Base-by-base conservation (phyloP, 2,797 vertebrate genomes). In the Gymnocypris eckloni region DNA sequence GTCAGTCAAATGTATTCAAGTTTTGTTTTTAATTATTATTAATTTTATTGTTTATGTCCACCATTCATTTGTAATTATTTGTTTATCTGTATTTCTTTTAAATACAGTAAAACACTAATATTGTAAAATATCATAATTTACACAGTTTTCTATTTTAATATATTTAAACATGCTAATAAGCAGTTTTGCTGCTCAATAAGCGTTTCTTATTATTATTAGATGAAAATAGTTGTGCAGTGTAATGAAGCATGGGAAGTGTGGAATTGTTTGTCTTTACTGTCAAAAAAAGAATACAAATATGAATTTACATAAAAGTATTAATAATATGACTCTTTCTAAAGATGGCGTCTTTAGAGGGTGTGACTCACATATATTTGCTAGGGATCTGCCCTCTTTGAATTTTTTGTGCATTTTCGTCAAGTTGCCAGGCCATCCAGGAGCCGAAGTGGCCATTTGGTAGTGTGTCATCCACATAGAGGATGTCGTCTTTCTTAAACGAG, bases 341-440 rank as follows among this genome's bases (percentile, higher is more conserved):
- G 28, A 16, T 18, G 0, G 0, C 3, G 4, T n/a, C 6, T 61
- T 43, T 43, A 43, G n/a, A 22, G 50, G 56, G 76, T 86, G 82
- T 90, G 86, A 89, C 97, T 94, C 91, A 99, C 98, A 99, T 98
- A 20, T 97, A 99, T 95, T 99, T 99, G 95, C 97, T 99, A 90
- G 98, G 98, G 90, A 99, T 97, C 92, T 98, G 98, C 22, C 98
- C 98, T 69, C 97, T 97, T 94, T 98, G 97, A 92, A 99, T 96
- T 92, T 98, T 97, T 93, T 98, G 98, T 79, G 97, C 98, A 20
- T 97, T 98, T 94, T 99, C 98, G 0, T 99, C 98, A 69, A 99
- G 96, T 92, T 99, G 98, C 98, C 98, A 99, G 86, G 97, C 97
- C 97, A 98, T 98, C 98, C 98, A 99, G 79, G 95, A 97, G 88